Evolutionary conservation across 2,113 vertebrate genomes (phyloP).

Genomic region (Eudyptes chrysolophus): DNA sequence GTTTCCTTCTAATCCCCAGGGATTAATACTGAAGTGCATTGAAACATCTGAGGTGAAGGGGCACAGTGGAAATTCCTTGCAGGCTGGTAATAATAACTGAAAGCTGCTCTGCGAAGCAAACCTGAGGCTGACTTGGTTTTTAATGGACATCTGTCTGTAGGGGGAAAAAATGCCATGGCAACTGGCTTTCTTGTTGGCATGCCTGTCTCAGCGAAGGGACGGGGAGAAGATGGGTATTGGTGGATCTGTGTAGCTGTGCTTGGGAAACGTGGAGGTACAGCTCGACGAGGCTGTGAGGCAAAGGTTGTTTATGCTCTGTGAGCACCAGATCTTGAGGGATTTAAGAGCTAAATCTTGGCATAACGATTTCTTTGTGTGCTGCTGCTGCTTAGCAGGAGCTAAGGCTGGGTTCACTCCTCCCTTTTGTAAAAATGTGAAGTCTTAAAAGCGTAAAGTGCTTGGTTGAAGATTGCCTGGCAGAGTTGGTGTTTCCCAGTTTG

Average conservation of each 20-base stretch:
- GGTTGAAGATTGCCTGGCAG: neutral
- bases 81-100: conserved; percentile 27
- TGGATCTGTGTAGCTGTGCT: neutral
- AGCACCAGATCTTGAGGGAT: conserved; percentile 58
- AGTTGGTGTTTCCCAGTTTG: neutral
- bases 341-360: conserved; percentile 61
- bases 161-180: conserved; percentile 65
- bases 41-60: conserved; percentile 46
- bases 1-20: conserved; percentile 20
- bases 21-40: conserved; percentile 19
- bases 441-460: neutral
- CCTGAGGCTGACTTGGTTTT: conserved; percentile 68
- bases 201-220: neutral
- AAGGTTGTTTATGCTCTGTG: conserved; percentile 47
- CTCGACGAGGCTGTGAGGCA: neutral
- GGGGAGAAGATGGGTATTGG: conserved; percentile 15
- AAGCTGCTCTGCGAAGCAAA: conserved; percentile 56
- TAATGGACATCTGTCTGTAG: conserved; percentile 70
- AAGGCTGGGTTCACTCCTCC: neutral
- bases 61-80: conserved; percentile 15
- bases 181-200: conserved; percentile 55
- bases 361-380: conserved; percentile 56
- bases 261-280: neutral
- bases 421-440: neutral
- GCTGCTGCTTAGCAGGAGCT: conserved; percentile 1